Base-by-base conservation (phyloP, 2,113 vertebrate species). In the Ivindomyrus marchei region DNA sequence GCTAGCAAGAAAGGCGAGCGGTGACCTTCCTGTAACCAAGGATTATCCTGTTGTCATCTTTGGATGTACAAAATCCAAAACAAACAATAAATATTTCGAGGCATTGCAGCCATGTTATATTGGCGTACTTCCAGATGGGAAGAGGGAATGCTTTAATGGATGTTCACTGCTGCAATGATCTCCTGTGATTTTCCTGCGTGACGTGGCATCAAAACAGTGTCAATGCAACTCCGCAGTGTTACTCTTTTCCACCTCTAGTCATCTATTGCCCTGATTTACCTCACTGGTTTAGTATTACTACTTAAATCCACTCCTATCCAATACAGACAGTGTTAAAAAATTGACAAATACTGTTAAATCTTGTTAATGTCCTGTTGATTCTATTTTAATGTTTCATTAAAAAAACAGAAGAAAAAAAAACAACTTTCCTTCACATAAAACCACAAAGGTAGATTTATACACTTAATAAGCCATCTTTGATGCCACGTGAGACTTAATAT, bases 1-100 rank as follows among this genome's bases (percentile, higher is more conserved):
- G 3, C 36, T 24, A n/a, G 47, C 46, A 53, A 27, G 27, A 90
- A 93, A 95, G 89, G 92, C 77, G 17, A 47, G 39, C 39, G 4
- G 42, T n/a, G 80, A 84, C 10, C 21, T 47, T 84, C 80, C 45
- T n/a, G 21, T 84, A 47, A 77, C 36, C 36, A 77, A 77, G 27
- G 70, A 66, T 66, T 27, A n/a, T 39, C 36, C 70, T 6, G 13
- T 39, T 19, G 36, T 5, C 15, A 19, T 77, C 31, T 77, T 77
- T 39, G 70, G 70, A 39, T 77, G 70, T 6, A 19, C 70, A 80
- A 80, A 80, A 17, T 80, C 74, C 74, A 42, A 39, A 80, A 80
- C 70, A 36, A 77, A 77, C 74, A 80, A 39, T 42, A 80, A 42
- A 80, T 50, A 62, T 42, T 70, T 56, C 88, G 89, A 89, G 90